Evolutionary conservation across 1,140 invertebrate species (phyloP), one percentile per base, ranked within the genome.

Genomic region (Hirudo medicinalis): DNA sequence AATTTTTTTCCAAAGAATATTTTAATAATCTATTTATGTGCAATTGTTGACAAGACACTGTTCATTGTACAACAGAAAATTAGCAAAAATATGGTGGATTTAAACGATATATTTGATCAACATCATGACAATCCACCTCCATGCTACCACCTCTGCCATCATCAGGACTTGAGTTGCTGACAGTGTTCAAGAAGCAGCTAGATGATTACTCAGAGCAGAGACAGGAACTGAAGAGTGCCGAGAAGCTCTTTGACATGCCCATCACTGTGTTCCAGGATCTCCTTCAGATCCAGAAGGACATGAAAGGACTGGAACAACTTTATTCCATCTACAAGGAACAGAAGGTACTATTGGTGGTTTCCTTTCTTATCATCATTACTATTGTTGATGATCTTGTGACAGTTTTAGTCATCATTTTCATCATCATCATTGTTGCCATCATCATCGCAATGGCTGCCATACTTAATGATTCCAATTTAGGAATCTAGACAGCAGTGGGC

Each of bases 191-290:
- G 8, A 85, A 86, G 75, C 81, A 87, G 74, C 87, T 92, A 68
- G 82, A 84, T 13, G 83, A 87, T 60, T 78, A 90, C 20, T 89
- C 91, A 75, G 76, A 79, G 0, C 85, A 85, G n/a, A 85, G 89
- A 67, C 78, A 85, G 32, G 86, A 88, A 54, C 82, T 94, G 32
- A 85, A 88, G 71, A 87, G 89, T 69, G 90, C 90, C 0, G 91
- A 94, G 81, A 86, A 88, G 75, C 82, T 94, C 1, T 94, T 95
- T 81, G 90, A 92, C 76, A 86, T 92, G 74, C 86, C 88, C 13
- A 85, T 91, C 36, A 87, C 89, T 0, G 88, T 91, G 79, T 94
- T 92, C 77, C 87, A 89, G 0, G 85, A 87, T 63, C 89, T 91
- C 77, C 78, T 87, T 8, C 84, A 87, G 67, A 83, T 89, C 0